These are phyloP conservation scores for Tuta absoluta DNA, from an alignment of 2,888 invertebrate genomes.

Conservation along the genomic window DNA sequence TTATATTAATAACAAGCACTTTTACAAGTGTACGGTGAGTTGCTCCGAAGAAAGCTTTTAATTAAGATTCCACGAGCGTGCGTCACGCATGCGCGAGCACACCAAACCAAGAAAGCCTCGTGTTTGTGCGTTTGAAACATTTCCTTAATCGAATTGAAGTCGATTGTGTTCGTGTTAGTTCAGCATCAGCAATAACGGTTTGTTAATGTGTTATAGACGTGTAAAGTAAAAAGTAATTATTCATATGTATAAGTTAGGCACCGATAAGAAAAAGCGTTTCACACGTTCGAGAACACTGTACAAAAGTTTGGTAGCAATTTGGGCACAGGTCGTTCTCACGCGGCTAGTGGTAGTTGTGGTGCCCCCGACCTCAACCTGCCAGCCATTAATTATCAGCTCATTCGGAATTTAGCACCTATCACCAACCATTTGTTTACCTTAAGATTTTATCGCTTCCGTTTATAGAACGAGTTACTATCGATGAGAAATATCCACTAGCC, in stretches of 20 bases:
- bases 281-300: slow-evolving; percentile 8
- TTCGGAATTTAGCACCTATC: slow-evolving; percentile 27
- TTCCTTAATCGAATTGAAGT: slow-evolving; percentile 8
- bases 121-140: slow-evolving; percentile 8
- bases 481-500: slow-evolving; percentile 14
- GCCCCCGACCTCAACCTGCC: slow-evolving; percentile 21
- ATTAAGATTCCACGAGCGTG: slow-evolving; percentile 16
- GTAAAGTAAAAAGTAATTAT: slow-evolving; percentile 5
- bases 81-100: slow-evolving; percentile 17
- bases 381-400: slow-evolving; percentile 25
- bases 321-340: slow-evolving; percentile 11
- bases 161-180: slow-evolving; percentile 2
- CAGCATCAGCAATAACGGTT: slow-evolving; percentile 11
- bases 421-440: slow-evolving; percentile 22
- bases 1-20: slow-evolving; percentile 8
- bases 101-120: not conserved
- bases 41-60: slow-evolving; percentile 19
- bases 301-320: slow-evolving; percentile 1
- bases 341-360: not conserved
- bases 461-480: slow-evolving; percentile 18
- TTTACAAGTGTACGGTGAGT: slow-evolving; percentile 9
- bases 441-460: slow-evolving; percentile 23
- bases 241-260: slow-evolving; percentile 4
- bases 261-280: slow-evolving; percentile 14
- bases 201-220: not conserved